Evolutionary conservation across 2,113 vertebrate species (phyloP), one percentile per base, ranked within the genome.

Genomic region (Anarhynchus alexandrinus): DNA sequence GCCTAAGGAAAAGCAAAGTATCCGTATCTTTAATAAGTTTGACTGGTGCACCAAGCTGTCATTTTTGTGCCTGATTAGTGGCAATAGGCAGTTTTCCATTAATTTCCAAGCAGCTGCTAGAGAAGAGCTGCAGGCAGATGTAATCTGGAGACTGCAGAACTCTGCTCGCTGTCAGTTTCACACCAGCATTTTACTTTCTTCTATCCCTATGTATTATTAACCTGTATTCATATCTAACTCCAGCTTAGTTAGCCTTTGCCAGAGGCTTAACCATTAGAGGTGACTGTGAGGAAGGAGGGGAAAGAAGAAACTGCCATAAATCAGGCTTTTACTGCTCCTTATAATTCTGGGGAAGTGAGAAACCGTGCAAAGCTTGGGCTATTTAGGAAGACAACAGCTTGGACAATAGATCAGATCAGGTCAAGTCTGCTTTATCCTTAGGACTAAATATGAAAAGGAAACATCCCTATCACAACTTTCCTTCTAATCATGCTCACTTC

Each of bases 121-220:
- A 79, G 64, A 95, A 88, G 42, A 82, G 57, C 85, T 96, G 84
- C 83, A 85, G 93, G 93, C 54, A 90, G 77, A 69, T 69, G n/a
- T 76, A 94, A 92, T 26, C 81, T 80, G 85, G 76, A 84, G 77
- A 86, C 82, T 86, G 92, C 82, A 88, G 65, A 91, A 86, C 57
- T 83, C 85, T 52, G 89, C 66, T 92, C 20, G 4, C 80, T 95
- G 83, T 88, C 95, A 90, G 22, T 92, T 96, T 88, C 67, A 94
- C 70, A 30, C 64, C 9, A 3, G 90, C 66, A 34, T 93, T 95
- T 95, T 67, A 86, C 85, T 95, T 97, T 93, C 81, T 90, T 94
- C 66, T 83, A 55, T 38, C 34, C 45, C 73, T 54, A 97, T 94
- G 95, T 97, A 97, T 98, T 98, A 98, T 97, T 98, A 96, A 98